These are phyloP conservation scores for Oasisia sp. DNA, from an alignment of 2,888 invertebrate species.

Conservation along the genomic window DNA sequence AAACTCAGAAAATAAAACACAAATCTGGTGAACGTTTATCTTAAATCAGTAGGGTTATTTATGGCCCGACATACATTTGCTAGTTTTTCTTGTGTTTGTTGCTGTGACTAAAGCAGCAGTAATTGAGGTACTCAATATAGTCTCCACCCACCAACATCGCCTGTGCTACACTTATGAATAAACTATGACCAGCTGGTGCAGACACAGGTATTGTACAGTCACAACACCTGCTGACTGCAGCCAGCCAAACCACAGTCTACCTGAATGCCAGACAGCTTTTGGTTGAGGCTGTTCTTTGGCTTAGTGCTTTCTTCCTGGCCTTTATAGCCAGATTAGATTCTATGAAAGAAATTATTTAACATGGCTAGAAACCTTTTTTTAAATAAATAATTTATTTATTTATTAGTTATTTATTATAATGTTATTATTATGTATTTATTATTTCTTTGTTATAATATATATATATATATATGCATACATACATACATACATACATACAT, in stretches of 20 bases:
- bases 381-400: too few relatives aligned
- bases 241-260: not conserved
- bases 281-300: not conserved
- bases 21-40: too few relatives aligned
- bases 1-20: too few relatives aligned
- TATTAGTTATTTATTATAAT: too few relatives aligned
- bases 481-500: not conserved
- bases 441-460: too few relatives aligned
- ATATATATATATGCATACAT: not conserved
- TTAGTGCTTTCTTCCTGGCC: not conserved
- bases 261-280: not conserved
- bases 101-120: not conserved
- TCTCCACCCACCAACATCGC: not conserved
- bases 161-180: not conserved
- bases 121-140: not conserved
- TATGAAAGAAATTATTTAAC: too few relatives aligned
- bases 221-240: not conserved
- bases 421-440: too few relatives aligned
- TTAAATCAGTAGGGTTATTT: too few relatives aligned
- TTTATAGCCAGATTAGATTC: too few relatives aligned
- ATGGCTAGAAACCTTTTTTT: too few relatives aligned
- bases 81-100: not conserved
- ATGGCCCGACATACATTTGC: too few relatives aligned
- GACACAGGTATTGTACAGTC: not conserved
- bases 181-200: not conserved